Base-by-base conservation (phyloP, 2,797 vertebrate genomes). In the Heterohyrax brucei region DNA sequence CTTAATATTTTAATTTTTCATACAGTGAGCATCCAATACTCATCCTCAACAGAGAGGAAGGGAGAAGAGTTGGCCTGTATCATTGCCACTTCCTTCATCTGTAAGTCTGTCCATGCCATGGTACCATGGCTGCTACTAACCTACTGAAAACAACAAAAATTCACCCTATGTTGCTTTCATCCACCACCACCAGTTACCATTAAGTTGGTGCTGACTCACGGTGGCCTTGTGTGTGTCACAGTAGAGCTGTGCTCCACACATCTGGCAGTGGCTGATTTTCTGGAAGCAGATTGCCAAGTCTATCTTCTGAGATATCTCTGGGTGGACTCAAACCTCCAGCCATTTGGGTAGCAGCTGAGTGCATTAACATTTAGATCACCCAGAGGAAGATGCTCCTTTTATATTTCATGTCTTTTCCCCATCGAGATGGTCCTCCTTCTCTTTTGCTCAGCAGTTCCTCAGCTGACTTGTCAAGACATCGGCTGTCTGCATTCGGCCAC, bases 371-470 rank as follows among this genome's bases (percentile, higher is more conserved):
- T 72, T 72, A n/a, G 30, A 33, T 18, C n/a, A 39, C n/a, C n/a
- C n/a, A 39, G n/a, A 7, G 68, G 68, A 18, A 72, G 50, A 48
- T 8, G 19, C 30, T 56, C 3, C 53, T 59, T 80, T 64, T 30
- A 72, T 44, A 6, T 59, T 64, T 9, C 9, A 12, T 78, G 9
- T 68, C 61, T 13, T 39, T 48, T 21, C 24, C 21, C 5, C 19
- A 39, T n/a, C 50, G 56, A 21, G 56, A 81, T 50, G 92, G 48
- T 50, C 3, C 4, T 2, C 24, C 56, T 13, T 0, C 0, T 26
- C 59, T 66, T 3, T 22, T 8, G 0, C 1, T 0, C 24, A 39
- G 64, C 24, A 53, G 26, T 2, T 64, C 22, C 26, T 66, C 22
- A 33, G 10, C 21, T 1, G n/a, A 56, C 21, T 13, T 50, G 39